phyloP scores from a whole-genome alignment of 2,888 invertebrate genomes.

The Portevinia maculata region DNA sequence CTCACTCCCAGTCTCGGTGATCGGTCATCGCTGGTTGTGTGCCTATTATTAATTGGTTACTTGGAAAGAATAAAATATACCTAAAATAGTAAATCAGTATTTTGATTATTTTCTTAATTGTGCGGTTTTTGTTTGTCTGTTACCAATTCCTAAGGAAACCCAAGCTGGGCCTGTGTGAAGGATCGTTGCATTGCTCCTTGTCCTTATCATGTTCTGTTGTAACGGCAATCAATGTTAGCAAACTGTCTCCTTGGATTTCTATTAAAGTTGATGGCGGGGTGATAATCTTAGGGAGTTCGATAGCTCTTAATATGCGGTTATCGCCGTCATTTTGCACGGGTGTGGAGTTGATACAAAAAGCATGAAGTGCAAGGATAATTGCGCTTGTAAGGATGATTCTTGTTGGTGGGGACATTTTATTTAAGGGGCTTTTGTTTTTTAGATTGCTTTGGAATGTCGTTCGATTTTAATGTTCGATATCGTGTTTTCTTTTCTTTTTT shows the following conservation, averaged over 20 bases:
- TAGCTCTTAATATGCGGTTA: conserved; percentile 8
- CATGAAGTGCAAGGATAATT: conserved; percentile 78
- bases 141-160: conserved; percentile 91
- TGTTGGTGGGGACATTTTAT: conserved; percentile 47
- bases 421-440: too few relatives aligned
- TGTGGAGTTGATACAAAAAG: conserved; percentile 75
- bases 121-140: not conserved
- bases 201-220: conserved; percentile 9
- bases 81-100: conserved; percentile 38
- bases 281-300: conserved; percentile 10
- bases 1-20: too few relatives aligned
- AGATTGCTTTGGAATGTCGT: not conserved
- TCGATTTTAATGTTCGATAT: conserved; percentile 7
- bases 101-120: too few relatives aligned
- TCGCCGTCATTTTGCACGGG: conserved; percentile 43
- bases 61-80: conserved; percentile 91
- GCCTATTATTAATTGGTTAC: too few relatives aligned
- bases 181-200: conserved; percentile 79
- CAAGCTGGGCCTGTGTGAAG: conserved; percentile 80
- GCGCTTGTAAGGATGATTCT: conserved; percentile 65
- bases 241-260: too few relatives aligned
- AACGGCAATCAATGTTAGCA: too few relatives aligned
- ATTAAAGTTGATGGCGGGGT: conserved; percentile 21
- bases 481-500: not conserved
- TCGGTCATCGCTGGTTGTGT: too few relatives aligned